Base-by-base conservation (phyloP, 1,140 invertebrate species). In the Coptotermes formosanus region DNA sequence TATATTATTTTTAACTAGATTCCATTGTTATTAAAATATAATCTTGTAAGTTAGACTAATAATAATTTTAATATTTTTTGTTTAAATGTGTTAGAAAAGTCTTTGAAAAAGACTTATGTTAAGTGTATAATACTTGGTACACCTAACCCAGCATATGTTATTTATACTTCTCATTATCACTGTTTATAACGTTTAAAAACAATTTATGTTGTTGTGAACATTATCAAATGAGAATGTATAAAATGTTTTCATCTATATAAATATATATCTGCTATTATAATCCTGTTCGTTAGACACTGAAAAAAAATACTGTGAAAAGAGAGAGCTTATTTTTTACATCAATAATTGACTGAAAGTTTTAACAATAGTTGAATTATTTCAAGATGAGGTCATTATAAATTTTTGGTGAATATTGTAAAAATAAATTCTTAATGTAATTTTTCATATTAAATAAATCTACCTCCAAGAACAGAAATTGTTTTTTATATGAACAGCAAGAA, bases 401-500 rank as follows among this genome's bases (percentile, higher is more conserved):
- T 75, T 64, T 75, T 75, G 64, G 64, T 75, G n/a, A 75, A 75
- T 30, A 48, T 84, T 84, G 83, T 84, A 84, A 84, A 52, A 52
- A 84, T 84, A 30, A 84, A 82, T 86, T 43, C 82, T 82, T 86
- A 32, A 86, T 86, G 85, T 86, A 86, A 86, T 86, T 86, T 86
- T 86, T 86, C 45, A 86, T 52, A 52, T 82, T 86, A 86, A 86
- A 86, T 86, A 86, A 86, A 86, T 86, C 85, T 86, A 86, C 85
- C 85, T 86, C 85, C 85, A 86, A 86, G 75, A 82, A 82, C 30
- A 75, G 64, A 25, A 75, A 30, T 75, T 75, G 25, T 25, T 75
- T 25, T 25, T 75, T 75, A 4, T 75, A 75, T 75, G n/a, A 4
- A n/a, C 25, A 75, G n/a, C n/a, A 30, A 30, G 64, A 30, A 30